Percentiles rank a stretch among this genome's conserved stretches.
Evolutionary conservation across 2,888 invertebrate genomes (phyloP).

Genomic region (Eupsilia transversa): DNA sequence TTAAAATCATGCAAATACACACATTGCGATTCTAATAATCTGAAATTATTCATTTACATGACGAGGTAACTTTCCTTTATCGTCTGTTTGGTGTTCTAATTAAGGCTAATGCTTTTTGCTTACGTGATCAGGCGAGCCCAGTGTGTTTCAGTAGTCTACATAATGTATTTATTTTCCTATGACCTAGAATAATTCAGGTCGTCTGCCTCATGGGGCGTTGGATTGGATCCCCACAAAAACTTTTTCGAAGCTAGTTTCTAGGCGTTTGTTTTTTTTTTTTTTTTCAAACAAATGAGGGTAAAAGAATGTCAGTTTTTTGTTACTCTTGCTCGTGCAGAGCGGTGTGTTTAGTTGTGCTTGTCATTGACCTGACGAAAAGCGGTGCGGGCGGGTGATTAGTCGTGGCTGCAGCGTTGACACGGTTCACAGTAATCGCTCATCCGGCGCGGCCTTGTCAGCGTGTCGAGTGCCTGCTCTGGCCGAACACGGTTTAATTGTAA

Average conservation of each 20-base stretch:
- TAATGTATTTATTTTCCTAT: conserved; percentile 44
- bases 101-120: conserved; percentile 68
- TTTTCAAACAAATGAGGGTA: conserved; percentile 21
- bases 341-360: conserved; percentile 70
- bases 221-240: conserved; percentile 20
- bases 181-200: conserved; percentile 51
- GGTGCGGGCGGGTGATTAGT: conserved; percentile 80
- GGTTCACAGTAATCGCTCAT: conserved; percentile 86
- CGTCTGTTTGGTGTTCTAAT: conserved; percentile 61
- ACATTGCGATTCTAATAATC: conserved; percentile 17
- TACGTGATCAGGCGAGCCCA: conserved; percentile 48
- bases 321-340: conserved; percentile 44
- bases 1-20: conserved; percentile 12
- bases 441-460: conserved; percentile 83
- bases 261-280: conserved; percentile 24
- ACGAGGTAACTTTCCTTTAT: conserved; percentile 60
- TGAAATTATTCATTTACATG: conserved; percentile 56
- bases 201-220: conserved; percentile 32
- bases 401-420: conserved; percentile 83
- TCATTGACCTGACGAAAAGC: conserved; percentile 79
- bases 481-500: conserved; percentile 48
- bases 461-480: conserved; percentile 50
- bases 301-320: conserved; percentile 39
- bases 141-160: conserved; percentile 31
- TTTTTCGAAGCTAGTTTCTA: conserved; percentile 14